Percentiles rank a stretch among this genome's conserved stretches.
These are phyloP conservation scores for Phthorimaea operculella DNA, from an alignment of 1,140 invertebrate genomes.

Conservation along the genomic window DNA sequence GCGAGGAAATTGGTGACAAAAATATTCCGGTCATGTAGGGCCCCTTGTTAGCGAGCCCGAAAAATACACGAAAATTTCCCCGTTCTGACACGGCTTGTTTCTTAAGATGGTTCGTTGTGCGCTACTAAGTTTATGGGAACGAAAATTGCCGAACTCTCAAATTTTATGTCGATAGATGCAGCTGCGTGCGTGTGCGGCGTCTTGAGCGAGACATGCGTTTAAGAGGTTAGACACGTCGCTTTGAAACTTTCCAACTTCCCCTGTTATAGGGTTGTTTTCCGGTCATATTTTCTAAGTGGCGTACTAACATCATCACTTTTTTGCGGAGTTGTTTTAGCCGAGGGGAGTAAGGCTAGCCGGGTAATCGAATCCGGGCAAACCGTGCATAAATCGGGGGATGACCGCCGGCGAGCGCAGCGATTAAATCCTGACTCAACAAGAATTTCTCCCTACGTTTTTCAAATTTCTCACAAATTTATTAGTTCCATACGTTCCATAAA, in stretches of 20 bases:
- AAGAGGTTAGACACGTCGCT: conserved; percentile 1
- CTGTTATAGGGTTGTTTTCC: conserved; percentile 12
- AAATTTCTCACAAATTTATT: too few species aligned
- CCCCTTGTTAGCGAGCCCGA: conserved; percentile 50
- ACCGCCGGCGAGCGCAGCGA: conserved; percentile 1
- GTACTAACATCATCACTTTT: neutral
- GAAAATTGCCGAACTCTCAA: conserved; percentile 26
- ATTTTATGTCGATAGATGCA: conserved; percentile 30
- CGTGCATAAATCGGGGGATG: conserved; percentile 13
- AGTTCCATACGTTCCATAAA: too few species aligned
- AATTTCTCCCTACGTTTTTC: conserved; percentile 13
- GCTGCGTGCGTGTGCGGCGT: conserved; percentile 13
- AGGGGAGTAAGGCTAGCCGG: neutral
- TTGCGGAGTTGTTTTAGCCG: neutral
- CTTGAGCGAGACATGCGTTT: neutral
- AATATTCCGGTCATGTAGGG: conserved; percentile 61
- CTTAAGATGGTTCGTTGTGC: conserved; percentile 25
- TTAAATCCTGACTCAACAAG: conserved; percentile 12
- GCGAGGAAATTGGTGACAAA: conserved; percentile 53
- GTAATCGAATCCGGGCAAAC: conserved; percentile 16
- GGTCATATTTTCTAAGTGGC: neutral
- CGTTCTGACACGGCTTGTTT: conserved; percentile 36
- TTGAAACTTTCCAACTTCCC: conserved; percentile 8
- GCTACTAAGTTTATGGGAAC: conserved; percentile 27
- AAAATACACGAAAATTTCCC: conserved; percentile 47